A percentile compares a stretch with the other conserved stretches of the same genome.
Evolutionary conservation across 2,797 vertebrate genomes (phyloP).

Genomic region (Acropternis orthonyx): DNA sequence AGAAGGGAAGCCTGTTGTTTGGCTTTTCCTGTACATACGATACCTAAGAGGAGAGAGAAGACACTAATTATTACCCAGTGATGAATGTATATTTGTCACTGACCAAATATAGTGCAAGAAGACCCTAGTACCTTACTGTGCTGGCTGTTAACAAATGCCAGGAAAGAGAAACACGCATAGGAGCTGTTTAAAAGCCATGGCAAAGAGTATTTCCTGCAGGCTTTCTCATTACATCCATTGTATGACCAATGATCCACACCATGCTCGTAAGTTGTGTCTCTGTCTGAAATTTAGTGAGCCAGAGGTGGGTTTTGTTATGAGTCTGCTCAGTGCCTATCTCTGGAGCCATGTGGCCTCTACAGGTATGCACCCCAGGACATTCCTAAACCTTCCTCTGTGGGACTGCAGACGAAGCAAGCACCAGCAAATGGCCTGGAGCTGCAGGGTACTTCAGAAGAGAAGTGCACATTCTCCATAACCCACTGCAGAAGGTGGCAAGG

Average conservation of each 20-base stretch:
- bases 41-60: slow-evolving; percentile 79
- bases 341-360: neutral
- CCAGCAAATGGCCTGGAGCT: neutral
- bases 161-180: neutral
- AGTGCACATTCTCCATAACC: accelerated
- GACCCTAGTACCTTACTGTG: accelerated
- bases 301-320: neutral
- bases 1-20: slow-evolving; percentile 98
- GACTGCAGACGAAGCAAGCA: neutral
- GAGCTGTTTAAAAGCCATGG: neutral
- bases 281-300: neutral
- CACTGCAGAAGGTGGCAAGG: neutral
- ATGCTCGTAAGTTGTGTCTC: neutral
- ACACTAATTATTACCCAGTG: neutral
- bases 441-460: neutral
- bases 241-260: neutral
- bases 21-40: slow-evolving; percentile 99
- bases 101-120: neutral
- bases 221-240: neutral
- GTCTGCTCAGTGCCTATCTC: accelerated
- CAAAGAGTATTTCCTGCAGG: neutral
- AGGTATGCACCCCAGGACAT: accelerated
- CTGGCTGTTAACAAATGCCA: neutral
- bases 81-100: neutral
- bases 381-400: neutral